Evolutionary conservation across 37 sponge, comb jelly and placozoan genomes (phyloP).

Genomic region (Hormiphora californensis): DNA sequence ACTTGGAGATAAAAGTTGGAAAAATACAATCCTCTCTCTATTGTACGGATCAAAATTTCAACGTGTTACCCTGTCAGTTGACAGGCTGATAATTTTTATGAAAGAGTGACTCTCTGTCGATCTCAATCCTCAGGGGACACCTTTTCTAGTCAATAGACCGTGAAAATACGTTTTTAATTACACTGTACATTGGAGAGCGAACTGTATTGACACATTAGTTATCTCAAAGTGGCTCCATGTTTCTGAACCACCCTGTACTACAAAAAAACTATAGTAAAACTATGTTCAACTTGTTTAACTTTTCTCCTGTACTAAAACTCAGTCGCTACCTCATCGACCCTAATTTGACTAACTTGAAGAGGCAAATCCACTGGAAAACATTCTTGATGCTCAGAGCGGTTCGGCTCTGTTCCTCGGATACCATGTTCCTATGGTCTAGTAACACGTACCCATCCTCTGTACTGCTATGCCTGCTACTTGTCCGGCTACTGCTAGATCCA

Average conservation of each 20-base stretch:
- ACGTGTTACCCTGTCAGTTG: neutral
- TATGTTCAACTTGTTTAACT: neutral
- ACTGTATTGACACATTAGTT: neutral
- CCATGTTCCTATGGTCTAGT: conserved; percentile 33
- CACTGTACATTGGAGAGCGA: neutral
- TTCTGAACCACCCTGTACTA: no score
- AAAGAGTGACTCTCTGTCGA: no score
- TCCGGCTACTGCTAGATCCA: no score
- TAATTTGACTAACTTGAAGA: neutral
- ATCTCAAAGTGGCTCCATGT: neutral
- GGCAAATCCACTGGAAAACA: conserved; percentile 37
- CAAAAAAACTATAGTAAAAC: neutral
- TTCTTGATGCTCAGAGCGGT: conserved; percentile 27
- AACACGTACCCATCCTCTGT: conserved; percentile 29
- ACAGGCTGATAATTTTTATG: no score
- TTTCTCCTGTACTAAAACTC: neutral
- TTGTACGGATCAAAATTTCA: no score
- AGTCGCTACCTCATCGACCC: neutral
- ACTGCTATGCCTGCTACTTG: neutral
- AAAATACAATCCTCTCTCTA: no score
- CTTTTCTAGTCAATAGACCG: no score
- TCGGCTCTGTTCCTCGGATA: neutral
- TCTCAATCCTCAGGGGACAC: no score
- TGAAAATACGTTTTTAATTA: no score
- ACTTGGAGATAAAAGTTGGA: no score